Percentiles rank a stretch among this genome's conserved stretches.
Evolutionary conservation across 2,797 vertebrate genomes (phyloP).

Genomic region (Ptychadena robeensis): DNA sequence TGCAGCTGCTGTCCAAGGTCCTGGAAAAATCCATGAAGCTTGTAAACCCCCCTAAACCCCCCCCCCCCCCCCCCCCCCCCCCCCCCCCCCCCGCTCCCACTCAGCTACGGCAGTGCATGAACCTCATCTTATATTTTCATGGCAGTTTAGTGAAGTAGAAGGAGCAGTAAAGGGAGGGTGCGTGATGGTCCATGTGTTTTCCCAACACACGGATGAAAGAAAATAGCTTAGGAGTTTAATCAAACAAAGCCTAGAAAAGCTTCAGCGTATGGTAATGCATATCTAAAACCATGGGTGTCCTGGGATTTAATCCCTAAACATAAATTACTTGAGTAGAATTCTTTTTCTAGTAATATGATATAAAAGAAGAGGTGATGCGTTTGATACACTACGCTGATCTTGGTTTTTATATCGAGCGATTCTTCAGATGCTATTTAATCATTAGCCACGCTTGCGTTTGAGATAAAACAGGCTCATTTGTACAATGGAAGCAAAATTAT

Average conservation of each 20-base stretch:
- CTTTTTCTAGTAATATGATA: slow-evolving; percentile 2
- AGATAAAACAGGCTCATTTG: too few species aligned
- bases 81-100: not conserved
- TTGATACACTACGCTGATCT: slow-evolving; percentile 24
- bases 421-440: not conserved
- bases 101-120: slow-evolving; percentile 7
- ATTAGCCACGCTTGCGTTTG: not conserved
- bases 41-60: not conserved
- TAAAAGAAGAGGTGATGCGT: not conserved
- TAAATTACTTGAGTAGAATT: not conserved
- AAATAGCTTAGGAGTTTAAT: slow-evolving; percentile 27
- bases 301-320: slow-evolving; percentile 20
- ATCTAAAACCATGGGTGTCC: slow-evolving; percentile 2
- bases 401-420: not conserved
- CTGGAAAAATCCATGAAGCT: slow-evolving; percentile 5
- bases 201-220: not conserved
- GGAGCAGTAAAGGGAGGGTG: not conserved
- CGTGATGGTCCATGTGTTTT: not conserved
- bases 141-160: slow-evolving; percentile 34
- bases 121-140: slow-evolving; percentile 32
- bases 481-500: not conserved
- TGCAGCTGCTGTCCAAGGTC: slow-evolving; percentile 29
- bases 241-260: not conserved
- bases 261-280: not conserved
- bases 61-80: too few species aligned